These are phyloP conservation scores for Lathamus discolor DNA, from an alignment of 2,113 vertebrate species.

Conservation along the genomic window DNA sequence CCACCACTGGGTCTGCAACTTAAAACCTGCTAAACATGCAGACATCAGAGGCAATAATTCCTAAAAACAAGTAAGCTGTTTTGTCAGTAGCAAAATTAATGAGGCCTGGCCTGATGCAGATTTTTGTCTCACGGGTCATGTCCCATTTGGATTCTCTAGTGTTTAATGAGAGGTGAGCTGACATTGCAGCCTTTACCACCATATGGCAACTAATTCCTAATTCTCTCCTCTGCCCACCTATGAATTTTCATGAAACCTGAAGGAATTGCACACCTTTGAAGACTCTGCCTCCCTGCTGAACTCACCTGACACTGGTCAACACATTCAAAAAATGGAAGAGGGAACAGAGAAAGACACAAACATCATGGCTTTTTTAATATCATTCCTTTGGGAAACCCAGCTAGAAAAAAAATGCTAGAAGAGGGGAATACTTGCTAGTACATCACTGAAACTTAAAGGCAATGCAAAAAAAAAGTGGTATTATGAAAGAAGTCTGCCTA, in stretches of 20 bases:
- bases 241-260: not conserved
- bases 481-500: not conserved
- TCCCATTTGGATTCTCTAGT: not conserved
- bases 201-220: not conserved
- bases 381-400: not conserved
- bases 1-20: not conserved
- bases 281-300: not conserved
- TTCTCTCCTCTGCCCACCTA: not conserved
- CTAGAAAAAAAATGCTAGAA: not conserved
- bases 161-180: not conserved
- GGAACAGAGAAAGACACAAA: not conserved
- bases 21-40: not conserved
- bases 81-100: not conserved
- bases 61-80: not conserved
- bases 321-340: not conserved
- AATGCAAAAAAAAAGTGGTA: not conserved
- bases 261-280: not conserved
- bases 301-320: not conserved
- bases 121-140: not conserved
- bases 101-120: not conserved
- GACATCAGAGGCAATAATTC: not conserved
- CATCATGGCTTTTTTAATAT: not conserved
- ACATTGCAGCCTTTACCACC: not conserved
- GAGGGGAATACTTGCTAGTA: not conserved
- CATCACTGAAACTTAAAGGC: not conserved